Percentiles rank a stretch among this genome's conserved stretches.
phyloP scores from a whole-genome alignment of 2,888 invertebrate genomes.

The Acleris laterana region DNA sequence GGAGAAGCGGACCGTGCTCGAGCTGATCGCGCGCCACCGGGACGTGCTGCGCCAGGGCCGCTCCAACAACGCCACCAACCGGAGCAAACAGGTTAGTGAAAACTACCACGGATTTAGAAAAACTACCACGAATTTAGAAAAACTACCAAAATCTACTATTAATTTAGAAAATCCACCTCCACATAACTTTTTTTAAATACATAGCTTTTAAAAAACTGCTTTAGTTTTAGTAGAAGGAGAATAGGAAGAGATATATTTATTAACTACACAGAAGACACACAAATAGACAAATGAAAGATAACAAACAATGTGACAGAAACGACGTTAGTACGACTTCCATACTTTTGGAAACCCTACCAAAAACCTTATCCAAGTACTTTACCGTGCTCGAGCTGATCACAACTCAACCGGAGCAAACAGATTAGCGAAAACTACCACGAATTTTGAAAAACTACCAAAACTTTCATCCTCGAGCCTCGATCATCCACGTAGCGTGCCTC shows the following conservation, averaged over 20 bases:
- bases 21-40: constrained; percentile 77
- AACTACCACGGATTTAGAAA: not conserved
- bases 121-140: not conserved
- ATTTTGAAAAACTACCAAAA: not conserved
- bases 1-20: constrained; percentile 79
- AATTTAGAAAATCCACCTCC: too few species aligned
- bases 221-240: too few species aligned
- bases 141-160: too few species aligned
- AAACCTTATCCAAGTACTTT: constrained; percentile 73
- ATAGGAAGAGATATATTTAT: too few species aligned
- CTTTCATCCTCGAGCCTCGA: too few species aligned
- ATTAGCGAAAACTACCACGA: constrained; percentile 44
- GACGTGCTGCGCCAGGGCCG: constrained; percentile 82
- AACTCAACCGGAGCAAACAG: constrained; percentile 80
- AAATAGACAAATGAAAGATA: too few species aligned
- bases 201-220: too few species aligned
- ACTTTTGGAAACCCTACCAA: not conserved
- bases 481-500: too few species aligned
- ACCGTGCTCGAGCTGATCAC: constrained; percentile 81
- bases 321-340: too few species aligned
- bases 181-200: too few species aligned
- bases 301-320: too few species aligned
- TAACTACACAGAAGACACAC: too few species aligned
- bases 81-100: constrained; percentile 74
- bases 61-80: constrained; percentile 82